phyloP scores from a whole-genome alignment of 2,113 vertebrate genomes.

The Todiramphus saurophagus region DNA sequence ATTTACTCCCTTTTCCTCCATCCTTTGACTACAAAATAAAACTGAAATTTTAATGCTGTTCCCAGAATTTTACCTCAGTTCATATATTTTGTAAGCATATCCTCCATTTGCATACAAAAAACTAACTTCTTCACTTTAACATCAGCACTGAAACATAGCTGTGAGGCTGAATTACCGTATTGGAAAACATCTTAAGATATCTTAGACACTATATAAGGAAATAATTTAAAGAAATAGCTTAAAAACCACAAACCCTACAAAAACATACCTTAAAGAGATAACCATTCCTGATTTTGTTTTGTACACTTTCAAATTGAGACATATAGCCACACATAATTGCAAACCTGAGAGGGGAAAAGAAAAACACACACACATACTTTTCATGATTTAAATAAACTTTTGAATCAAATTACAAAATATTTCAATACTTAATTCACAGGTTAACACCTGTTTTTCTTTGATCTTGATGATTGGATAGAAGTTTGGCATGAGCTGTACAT shows the following conservation, averaged over 20 bases:
- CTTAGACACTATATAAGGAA: conserved; percentile 12
- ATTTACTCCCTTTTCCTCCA: neutral
- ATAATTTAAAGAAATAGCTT: conserved; percentile 49
- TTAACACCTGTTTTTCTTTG: neutral
- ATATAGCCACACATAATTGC: conserved; percentile 93
- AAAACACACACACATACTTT: conserved; percentile 69
- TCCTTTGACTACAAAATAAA: neutral
- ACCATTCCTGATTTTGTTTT: conserved; percentile 96
- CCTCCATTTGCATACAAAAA: neutral
- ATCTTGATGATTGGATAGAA: neutral
- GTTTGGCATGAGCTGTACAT: neutral
- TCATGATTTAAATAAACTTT: conserved; percentile 52
- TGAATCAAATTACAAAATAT: conserved; percentile 37
- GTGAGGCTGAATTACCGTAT: neutral
- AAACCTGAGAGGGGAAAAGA: conserved; percentile 82
- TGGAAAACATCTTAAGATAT: neutral
- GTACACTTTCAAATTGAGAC: conserved; percentile 91
- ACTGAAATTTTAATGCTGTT: neutral
- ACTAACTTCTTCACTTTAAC: neutral
- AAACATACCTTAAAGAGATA: conserved; percentile 91
- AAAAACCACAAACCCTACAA: conserved; percentile 19
- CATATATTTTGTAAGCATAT: neutral
- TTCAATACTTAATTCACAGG: conserved; percentile 30
- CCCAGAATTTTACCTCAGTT: neutral
- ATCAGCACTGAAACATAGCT: neutral